Evolutionary conservation across 2,888 invertebrate species (phyloP).

Genomic region (Neria commutata): DNA sequence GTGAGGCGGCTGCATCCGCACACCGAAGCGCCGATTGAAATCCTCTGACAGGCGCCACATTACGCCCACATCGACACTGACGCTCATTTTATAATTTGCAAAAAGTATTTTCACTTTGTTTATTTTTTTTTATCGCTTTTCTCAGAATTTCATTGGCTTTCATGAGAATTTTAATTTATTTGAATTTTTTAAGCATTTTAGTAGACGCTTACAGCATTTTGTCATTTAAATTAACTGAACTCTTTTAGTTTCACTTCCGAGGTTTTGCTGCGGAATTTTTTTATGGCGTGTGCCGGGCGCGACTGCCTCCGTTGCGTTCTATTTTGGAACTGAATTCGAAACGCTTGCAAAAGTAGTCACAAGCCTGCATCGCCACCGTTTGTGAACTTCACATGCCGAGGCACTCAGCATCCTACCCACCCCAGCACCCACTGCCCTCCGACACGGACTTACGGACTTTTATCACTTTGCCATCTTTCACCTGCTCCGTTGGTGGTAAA

Average conservation of each 20-base stretch:
- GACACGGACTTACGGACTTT: not conserved
- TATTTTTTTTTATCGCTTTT: constrained; percentile 8
- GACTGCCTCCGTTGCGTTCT: constrained; percentile 36
- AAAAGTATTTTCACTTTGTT: constrained; percentile 11
- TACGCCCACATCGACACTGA: constrained; percentile 62
- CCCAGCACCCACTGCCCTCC: not conserved
- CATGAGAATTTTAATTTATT: not conserved
- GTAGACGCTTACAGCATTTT: not conserved
- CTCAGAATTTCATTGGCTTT: not conserved
- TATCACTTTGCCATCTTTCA: constrained; percentile 32
- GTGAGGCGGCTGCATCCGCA: constrained; percentile 58
- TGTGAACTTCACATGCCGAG: not conserved
- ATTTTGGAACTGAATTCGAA: constrained; percentile 39
- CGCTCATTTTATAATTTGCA: constrained; percentile 56
- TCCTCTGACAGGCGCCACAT: constrained; percentile 63
- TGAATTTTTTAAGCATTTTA: not conserved
- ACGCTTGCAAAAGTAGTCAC: constrained; percentile 15
- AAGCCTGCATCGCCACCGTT: not conserved
- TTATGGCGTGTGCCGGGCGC: no score
- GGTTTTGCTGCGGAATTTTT: constrained; percentile 4
- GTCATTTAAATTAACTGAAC: not conserved
- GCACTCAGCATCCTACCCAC: not conserved
- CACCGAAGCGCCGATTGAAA: constrained; percentile 61
- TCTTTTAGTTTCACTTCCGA: not conserved
- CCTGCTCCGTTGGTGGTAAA: constrained; percentile 54